Evolutionary conservation across 2,797 vertebrate species (phyloP).

Genomic region (Ciconia nigra): DNA sequence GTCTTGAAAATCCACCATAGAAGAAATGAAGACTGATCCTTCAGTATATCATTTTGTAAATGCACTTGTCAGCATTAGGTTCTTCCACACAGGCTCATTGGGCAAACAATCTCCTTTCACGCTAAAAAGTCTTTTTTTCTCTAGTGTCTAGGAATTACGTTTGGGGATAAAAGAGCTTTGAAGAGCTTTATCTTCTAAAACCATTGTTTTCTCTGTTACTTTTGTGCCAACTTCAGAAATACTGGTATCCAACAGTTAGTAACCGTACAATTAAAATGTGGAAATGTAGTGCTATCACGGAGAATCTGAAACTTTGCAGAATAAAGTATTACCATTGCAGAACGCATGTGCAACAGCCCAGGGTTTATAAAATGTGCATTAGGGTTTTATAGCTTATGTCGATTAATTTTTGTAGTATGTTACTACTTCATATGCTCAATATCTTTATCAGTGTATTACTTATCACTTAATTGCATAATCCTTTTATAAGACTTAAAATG

Average conservation of each 20-base stretch:
- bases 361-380: neutral
- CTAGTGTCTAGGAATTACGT: neutral
- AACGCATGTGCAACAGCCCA: neutral
- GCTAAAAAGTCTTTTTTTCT: neutral
- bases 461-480: slow-evolving; percentile 7
- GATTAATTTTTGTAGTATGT: neutral
- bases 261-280: neutral
- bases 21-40: slow-evolving; percentile 12
- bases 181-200: slow-evolving; percentile 42
- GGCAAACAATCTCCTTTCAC: slow-evolving; percentile 26
- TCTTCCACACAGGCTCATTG: neutral
- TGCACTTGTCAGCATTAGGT: slow-evolving; percentile 32
- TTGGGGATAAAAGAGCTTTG: slow-evolving; percentile 32
- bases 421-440: neutral
- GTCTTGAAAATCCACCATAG: neutral
- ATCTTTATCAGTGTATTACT: neutral
- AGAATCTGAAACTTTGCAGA: neutral
- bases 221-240: neutral
- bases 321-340: neutral
- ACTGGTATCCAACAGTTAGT: neutral
- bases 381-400: neutral
- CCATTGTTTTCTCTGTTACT: slow-evolving; percentile 30
- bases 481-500: neutral
- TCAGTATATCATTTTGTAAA: neutral
- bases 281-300: neutral